These are phyloP conservation scores for Microtus agrestis DNA, from an alignment of 2,797 vertebrate species.

Conservation along the genomic window DNA sequence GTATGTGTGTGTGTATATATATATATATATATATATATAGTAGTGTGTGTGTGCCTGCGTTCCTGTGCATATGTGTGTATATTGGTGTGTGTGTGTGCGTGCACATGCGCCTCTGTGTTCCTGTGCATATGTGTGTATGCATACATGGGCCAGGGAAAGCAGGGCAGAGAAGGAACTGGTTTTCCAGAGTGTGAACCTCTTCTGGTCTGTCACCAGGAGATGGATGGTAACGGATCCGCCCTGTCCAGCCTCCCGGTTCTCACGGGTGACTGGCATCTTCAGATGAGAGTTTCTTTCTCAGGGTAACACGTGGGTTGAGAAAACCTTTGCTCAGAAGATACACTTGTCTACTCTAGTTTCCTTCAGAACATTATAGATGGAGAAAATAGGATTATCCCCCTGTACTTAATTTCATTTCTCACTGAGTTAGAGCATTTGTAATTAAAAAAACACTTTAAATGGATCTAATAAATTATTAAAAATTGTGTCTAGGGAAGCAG, in stretches of 20 bases:
- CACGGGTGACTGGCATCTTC: background rate
- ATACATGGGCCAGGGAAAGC: background rate
- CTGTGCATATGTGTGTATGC: too few species aligned
- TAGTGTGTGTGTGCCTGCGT: too few species aligned
- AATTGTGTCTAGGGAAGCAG: background rate
- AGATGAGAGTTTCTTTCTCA: background rate
- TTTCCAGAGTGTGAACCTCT: background rate
- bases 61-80: background rate
- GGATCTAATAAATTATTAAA: slow-evolving; percentile 46
- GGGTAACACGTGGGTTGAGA: background rate
- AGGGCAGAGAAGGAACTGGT: background rate
- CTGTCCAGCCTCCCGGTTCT: background rate
- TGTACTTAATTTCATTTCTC: slow-evolving; percentile 26
- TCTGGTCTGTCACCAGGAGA: background rate
- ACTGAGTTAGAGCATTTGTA: slow-evolving; percentile 45
- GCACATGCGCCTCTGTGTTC: too few species aligned
- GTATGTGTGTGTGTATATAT: too few species aligned
- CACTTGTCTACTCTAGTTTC: background rate
- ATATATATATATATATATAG: too few species aligned
- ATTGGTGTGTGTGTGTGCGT: background rate
- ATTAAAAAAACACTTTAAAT: slow-evolving; percentile 57
- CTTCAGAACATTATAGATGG: background rate
- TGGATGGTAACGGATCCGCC: accelerated
- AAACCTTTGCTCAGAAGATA: background rate
- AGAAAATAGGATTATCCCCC: slow-evolving; percentile 52